Evolutionary conservation across 2,888 invertebrate genomes (phyloP), one percentile per base, ranked within the genome.

Genomic region (Abrostola tripartita): DNA sequence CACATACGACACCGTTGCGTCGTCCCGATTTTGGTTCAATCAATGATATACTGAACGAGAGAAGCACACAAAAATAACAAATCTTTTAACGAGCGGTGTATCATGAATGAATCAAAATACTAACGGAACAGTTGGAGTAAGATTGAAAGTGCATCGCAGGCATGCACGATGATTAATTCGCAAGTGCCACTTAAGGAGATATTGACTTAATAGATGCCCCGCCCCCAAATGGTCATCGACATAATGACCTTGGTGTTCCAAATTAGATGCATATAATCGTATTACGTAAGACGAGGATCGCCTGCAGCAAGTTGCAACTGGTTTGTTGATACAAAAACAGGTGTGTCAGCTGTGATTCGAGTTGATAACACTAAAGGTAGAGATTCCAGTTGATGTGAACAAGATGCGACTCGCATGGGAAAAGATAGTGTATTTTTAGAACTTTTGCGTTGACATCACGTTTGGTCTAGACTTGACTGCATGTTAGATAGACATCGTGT

Each of bases 121-220:
- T 74, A 89, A 86, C 85, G 85, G 84, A 74, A 81, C 82, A 76
- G 68, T 74, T 82, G 80, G 85, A 90, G 84, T 80, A 89, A 92
- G 90, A 93, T 88, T 85, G 93, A 92, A 90, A 92, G 91, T 92
- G 92, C 92, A 92, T 90, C 84, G 76, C n/a, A 81, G 79, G 81
- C 83, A 71, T 90, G 88, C 88, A 88, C 83, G 86, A 85, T 90
- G 87, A 89, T 92, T 89, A 91, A 90, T 90, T 90, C 84, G 81
- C 88, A 86, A 85, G 86, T 87, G 86, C 90, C 91, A 90, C 90
- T 90, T 90, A 88, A 77, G 88, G 85, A 86, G 83, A 86, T 90
- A 88, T 89, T 90, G 91, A 89, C 87, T 87, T 87, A 87, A 84
- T 77, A 83, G 82, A 77, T 74, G 89, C 87, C 87, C 90, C 90